Conservation (phyloP, 2,888 invertebrate genomes). For the Hemithea aestivaria region DNA sequence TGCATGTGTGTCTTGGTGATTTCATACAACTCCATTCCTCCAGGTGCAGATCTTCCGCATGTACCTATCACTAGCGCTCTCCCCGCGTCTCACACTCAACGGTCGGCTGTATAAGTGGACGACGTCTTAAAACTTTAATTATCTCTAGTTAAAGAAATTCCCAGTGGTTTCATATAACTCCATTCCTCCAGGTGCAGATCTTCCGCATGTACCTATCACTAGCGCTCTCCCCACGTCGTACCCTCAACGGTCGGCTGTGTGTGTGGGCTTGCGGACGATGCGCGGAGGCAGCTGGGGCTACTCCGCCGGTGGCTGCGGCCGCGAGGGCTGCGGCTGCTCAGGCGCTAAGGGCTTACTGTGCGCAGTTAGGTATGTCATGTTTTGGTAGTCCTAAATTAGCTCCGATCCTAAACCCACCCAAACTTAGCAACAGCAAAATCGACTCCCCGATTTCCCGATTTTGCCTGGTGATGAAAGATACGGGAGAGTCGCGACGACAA, state of each 20-base stretch:
- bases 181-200: constrained; percentile 80
- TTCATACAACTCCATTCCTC: no score
- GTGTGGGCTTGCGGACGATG: constrained; percentile 92
- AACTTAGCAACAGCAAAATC: no score
- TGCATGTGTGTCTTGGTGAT: no score
- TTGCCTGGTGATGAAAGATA: no score
- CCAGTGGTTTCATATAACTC: no score
- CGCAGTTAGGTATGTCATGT: constrained; percentile 83
- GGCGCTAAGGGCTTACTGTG: constrained; percentile 90
- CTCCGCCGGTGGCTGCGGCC: constrained; percentile 90
- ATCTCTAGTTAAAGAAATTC: no score
- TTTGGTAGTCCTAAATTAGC: no score
- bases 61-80: constrained; percentile 91
- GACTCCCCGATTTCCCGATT: no score
- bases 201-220: constrained; percentile 89
- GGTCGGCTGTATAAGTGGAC: constrained; percentile 93
- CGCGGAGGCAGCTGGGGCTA: constrained; percentile 88
- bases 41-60: constrained; percentile 83
- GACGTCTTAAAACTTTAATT: no score
- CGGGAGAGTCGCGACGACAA: no score
- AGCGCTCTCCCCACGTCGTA: constrained; percentile 92
- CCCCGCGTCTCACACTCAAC: constrained; percentile 93
- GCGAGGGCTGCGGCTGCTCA: constrained; percentile 95
- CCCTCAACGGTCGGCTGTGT: constrained; percentile 92
- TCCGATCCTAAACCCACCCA: no score